Evolutionary conservation across 2,888 invertebrate species (phyloP), one percentile per base, ranked within the genome.

Genomic region (Euzophera pinguis): DNA sequence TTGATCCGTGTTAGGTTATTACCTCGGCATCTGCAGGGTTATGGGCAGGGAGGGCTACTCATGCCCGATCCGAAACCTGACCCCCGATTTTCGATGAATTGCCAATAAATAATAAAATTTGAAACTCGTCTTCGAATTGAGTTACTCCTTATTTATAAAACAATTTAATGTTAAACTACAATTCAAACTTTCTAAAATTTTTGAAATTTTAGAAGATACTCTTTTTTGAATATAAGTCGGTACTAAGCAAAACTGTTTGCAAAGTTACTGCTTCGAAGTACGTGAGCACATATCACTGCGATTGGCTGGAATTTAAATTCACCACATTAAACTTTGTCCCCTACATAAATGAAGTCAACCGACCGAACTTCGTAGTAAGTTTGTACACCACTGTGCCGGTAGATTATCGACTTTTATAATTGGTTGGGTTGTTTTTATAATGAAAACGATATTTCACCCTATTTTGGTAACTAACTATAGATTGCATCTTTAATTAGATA

Each of bases 1-100:
- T 73, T 71, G 71, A 71, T 69, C 71, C 69, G 57, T 59, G 59
- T 65, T 66, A 70, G 67, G 69, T 67, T 75, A 75, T 77, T 73
- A 67, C 74, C 58, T 69, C 65, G 69, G 66, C 66, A 74, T 75
- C 69, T 68, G 65, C 59, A 70, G 70, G 71, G 72, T 69, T 73
- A 69, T 66, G 59, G 64, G 63, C 62, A 61, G 73, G 75, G 74
- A 70, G 63, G 73, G 69, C 69, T 71, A 67, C 72, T 70, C 69
- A 60, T 67, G 59, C 64, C 62, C 68, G 57, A 59, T 67, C 62
- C 64, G 54, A 58, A 62, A 54, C 62, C 61, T 65, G 66, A 66
- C 64, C 62, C 70, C 69, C 73, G 62, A 70, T 75, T 73, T 70
- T 66, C 70, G 54, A 70, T 67, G 64, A 69, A 73, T 73, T 70